Percentiles rank a stretch among this genome's conserved stretches.
These are phyloP conservation scores for Stylophora pistillata DNA, from an alignment of 64 coral and sea anemone genomes.

Conservation along the genomic window DNA sequence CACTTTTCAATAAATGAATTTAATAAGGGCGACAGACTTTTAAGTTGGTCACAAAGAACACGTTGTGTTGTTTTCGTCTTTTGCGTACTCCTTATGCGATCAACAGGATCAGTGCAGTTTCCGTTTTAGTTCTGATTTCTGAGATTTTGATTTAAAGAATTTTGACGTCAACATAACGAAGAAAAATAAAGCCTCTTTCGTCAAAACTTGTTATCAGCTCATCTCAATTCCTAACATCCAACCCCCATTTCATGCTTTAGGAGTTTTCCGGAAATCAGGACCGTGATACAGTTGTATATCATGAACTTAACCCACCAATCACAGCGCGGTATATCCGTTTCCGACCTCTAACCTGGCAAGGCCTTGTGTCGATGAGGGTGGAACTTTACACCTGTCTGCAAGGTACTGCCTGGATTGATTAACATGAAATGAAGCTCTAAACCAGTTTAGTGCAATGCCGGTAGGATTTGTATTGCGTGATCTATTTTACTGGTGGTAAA, in stretches of 20 bases:
- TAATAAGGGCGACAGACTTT: too few species aligned
- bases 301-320: slow-evolving; percentile 30
- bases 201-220: neutral
- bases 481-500: too few species aligned
- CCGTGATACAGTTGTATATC: neutral
- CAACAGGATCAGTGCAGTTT: too few species aligned
- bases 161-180: too few species aligned
- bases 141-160: too few species aligned
- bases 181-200: too few species aligned
- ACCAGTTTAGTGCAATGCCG: neutral
- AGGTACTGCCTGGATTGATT: neutral
- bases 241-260: neutral
- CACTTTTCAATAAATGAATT: too few species aligned
- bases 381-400: slow-evolving; percentile 16
- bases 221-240: neutral
- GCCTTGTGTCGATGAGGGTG: slow-evolving; percentile 18
- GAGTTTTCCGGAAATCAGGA: slow-evolving; percentile 45
- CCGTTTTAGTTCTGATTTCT: too few species aligned
- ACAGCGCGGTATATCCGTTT: slow-evolving; percentile 29
- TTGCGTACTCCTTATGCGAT: too few species aligned
- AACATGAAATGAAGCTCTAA: neutral
- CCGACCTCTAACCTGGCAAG: slow-evolving; percentile 22
- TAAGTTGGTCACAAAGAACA: too few species aligned
- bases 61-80: too few species aligned
- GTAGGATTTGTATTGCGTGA: too few species aligned